A percentile compares a stretch with the other conserved stretches of the same genome.
These are phyloP conservation scores for Epiperipatus broadwayi DNA, from an alignment of 2,888 invertebrate species.

Conservation along the genomic window DNA sequence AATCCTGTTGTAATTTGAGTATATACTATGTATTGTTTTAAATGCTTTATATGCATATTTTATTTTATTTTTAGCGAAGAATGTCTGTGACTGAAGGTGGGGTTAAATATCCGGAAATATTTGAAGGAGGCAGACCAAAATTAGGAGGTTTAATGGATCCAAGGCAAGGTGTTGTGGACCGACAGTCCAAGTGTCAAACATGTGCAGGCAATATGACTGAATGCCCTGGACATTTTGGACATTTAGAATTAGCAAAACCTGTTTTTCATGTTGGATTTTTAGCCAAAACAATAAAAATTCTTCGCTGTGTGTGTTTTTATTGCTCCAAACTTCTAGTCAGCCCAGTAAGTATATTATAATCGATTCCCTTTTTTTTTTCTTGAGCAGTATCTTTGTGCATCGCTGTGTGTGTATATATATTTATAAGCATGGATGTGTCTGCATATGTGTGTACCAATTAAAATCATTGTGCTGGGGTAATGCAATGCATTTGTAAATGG, in stretches of 20 bases:
- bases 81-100: constrained; percentile 97
- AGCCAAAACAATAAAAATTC: constrained; percentile 84
- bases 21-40: too few species aligned
- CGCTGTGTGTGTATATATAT: too few species aligned
- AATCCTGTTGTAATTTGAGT: too few species aligned
- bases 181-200: constrained; percentile 70
- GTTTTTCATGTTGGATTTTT: constrained; percentile 96
- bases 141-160: constrained; percentile 98
- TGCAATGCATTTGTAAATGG: too few species aligned
- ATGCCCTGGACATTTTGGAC: constrained; percentile 98
- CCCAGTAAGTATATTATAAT: constrained; percentile 46
- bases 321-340: constrained; percentile 92
- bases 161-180: constrained; percentile 88
- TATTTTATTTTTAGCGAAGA: constrained; percentile 49
- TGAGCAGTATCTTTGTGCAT: too few species aligned
- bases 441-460: too few species aligned
- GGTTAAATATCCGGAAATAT: constrained; percentile 86
- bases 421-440: too few species aligned
- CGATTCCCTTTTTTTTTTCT: too few species aligned
- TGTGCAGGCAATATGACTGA: constrained; percentile 94
- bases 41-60: too few species aligned
- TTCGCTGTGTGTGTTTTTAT: constrained; percentile 97
- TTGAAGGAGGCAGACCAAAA: constrained; percentile 96
- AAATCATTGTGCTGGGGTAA: too few species aligned
- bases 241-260: constrained; percentile 92